Base-by-base conservation (phyloP, 1,140 invertebrate genomes). In the Ectropis grisescens region DNA sequence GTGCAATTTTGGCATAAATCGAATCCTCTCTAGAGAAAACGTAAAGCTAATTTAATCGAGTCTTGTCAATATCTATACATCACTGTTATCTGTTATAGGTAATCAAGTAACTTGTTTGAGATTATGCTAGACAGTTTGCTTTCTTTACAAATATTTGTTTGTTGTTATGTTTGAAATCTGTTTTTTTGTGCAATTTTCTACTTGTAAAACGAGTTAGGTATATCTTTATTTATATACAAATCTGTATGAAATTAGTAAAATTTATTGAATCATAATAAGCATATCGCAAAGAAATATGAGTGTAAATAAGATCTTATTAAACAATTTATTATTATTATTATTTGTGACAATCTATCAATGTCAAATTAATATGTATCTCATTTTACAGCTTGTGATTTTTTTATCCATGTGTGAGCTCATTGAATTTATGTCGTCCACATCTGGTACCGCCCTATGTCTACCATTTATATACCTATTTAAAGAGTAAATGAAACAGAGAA, bases 131-230 rank as follows among this genome's bases (percentile, higher is more conserved):
- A 47, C n/a, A 58, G 54, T 34, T 58, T 53, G 38, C 41, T 59
- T 48, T 50, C 51, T 58, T 41, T 46, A 31, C 28, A 34, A 39
- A 53, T 56, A 58, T 67, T 65, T 67, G 60, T 75, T 75, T 44
- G 55, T 80, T 80, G 71, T 80, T 80, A 80, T 71, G 75, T 80
- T 80, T 79, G 68, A 52, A 47, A 66, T 69, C 61, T 61, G 47
- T 64, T 46, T 33, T 70, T 70, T 57, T 68, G 59, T 68, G 58
- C 51, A 64, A 64, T 71, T 47, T 58, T 61, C 62, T 72, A 52
- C 48, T 36, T 54, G 49, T 60, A 42, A 64, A 61, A 55, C 47
- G 54, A 66, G 51, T 68, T 70, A 64, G 10, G n/a, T n/a, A n/a
- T 50, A 54, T 68, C 68, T 60, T 76, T 74, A 72, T 65, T 26